Base-by-base conservation (phyloP, 2,113 vertebrate species). In the Corydoras sp. region DNA sequence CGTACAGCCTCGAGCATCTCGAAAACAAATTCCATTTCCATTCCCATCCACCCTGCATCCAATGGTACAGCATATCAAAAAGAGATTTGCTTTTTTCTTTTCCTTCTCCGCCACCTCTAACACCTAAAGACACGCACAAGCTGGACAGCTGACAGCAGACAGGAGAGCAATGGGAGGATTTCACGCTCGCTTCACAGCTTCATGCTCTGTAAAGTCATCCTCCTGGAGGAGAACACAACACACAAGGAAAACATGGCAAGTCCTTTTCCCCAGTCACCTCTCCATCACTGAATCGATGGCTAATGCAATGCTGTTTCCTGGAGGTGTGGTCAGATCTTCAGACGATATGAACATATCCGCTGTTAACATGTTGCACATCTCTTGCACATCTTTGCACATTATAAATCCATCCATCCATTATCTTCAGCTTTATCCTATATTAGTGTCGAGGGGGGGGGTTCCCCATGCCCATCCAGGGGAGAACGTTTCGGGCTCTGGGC, bases 111-210 rank as follows among this genome's bases (percentile, higher is more conserved):
- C 29, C 9, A 13, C 18, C 65, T 35, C 50, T 15, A 14, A 62
- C 8, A 60, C 18, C 62, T 48, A 54, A 55, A 58, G 49, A 58
- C 54, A 65, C 58, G 49, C 66, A 59, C 43, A 32, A n/a, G 62
- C 76, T 71, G 15, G 29, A 59, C 9, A 72, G 61, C 58, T 54
- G 48, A 68, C 48, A 59, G 14, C 11, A 29, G 56, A 70, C 30
- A 63, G 49, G 11, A 62, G 48, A 74, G 13, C 55, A 74, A 79
- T 60, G 53, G 49, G 43, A 54, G 53, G 48, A 9, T 56, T 62
- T 64, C 60, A 58, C 43, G 2, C 7, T 64, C 55, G 56, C 49
- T 43, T 14, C 29, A 53, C 63, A n/a, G 59, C 61, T 51, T 58
- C 49, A 75, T 69, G 32, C 30, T 59, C 35, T 68, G 53, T 56